Base-by-base conservation (phyloP, 2,888 invertebrate genomes). In the Athetis lepigone region DNA sequence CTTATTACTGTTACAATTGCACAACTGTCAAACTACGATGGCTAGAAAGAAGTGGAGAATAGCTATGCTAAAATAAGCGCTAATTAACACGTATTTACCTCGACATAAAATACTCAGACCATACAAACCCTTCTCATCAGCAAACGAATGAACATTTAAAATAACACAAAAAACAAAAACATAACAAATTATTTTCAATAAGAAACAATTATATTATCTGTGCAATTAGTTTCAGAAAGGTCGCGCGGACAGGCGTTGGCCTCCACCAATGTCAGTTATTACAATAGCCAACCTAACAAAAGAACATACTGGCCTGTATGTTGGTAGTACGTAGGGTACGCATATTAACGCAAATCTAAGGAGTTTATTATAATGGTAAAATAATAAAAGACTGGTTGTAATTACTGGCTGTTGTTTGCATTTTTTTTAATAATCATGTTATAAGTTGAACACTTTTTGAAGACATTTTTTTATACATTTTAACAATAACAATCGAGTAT, bases 231-330 rank as follows among this genome's bases (percentile, higher is more conserved):
- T 73, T 55, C 75, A 70, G 66, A 72, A 76, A 90, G 90, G 90
- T 90, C 88, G 81, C 57, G 54, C 80, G 87, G 84, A 87, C 88
- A 86, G 78, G 25, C 84, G 75, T 85, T 85, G 88, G 87, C 88
- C 90, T 88, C 81, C 67, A 23, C 71, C 90, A 90, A 90, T 88
- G 90, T 86, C 88, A 90, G 88, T 89, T 88, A 86, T 77, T 82
- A 85, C 84, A 84, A 83, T 81, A 68, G 77, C 69, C 19, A 29
- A 58, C 70, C 46, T 57, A 77, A 81, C 83, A 80, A 84, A 82
- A 80, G 77, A 77, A 77, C 36, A 67, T 45, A 51, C n/a, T n/a
- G n/a, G 49, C 43, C 57, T 70, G 39, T 62, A 49, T 67, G 54
- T 57, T 56, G 69, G 51, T 72, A 61, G 62, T 52, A n/a, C 61